phyloP scores from a whole-genome alignment of 2,797 vertebrate genomes.

The Rhinoraja longicauda region DNA sequence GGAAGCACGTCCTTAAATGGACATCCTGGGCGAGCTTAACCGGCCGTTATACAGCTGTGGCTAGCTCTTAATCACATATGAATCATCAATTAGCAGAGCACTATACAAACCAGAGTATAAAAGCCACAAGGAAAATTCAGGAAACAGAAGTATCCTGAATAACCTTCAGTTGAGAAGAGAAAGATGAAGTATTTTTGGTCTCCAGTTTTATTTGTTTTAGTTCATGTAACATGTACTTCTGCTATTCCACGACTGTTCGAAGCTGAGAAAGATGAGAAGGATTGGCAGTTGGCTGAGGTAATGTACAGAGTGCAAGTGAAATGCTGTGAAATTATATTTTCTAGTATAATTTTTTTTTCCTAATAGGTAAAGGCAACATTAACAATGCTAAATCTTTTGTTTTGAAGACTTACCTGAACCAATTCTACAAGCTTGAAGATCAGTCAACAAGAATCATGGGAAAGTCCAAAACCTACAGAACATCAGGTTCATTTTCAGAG shows the following conservation, averaged over 20 bases:
- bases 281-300: slow-evolving; percentile 54
- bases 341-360: neutral
- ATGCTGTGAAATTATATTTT: neutral
- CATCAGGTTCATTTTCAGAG: slow-evolving; percentile 43
- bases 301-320: neutral
- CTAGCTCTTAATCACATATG: neutral
- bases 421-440: slow-evolving; percentile 63
- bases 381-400: slow-evolving; percentile 31
- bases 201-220: slow-evolving; percentile 40
- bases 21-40: neutral
- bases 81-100: neutral
- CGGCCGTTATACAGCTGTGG: neutral
- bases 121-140: neutral
- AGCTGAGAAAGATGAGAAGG: slow-evolving; percentile 42
- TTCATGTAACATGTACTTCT: slow-evolving; percentile 41
- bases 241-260: slow-evolving; percentile 42
- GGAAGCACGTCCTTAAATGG: slow-evolving; percentile 15
- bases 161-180: neutral
- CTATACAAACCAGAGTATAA: neutral
- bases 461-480: slow-evolving; percentile 52
- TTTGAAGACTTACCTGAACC: slow-evolving; percentile 71
- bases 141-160: neutral
- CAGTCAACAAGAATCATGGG: neutral
- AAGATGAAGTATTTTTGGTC: slow-evolving; percentile 49
- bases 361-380: neutral